Evolutionary conservation across 92 coral and sea anemone species (phyloP).

Genomic region (Paragorgia papillata): DNA sequence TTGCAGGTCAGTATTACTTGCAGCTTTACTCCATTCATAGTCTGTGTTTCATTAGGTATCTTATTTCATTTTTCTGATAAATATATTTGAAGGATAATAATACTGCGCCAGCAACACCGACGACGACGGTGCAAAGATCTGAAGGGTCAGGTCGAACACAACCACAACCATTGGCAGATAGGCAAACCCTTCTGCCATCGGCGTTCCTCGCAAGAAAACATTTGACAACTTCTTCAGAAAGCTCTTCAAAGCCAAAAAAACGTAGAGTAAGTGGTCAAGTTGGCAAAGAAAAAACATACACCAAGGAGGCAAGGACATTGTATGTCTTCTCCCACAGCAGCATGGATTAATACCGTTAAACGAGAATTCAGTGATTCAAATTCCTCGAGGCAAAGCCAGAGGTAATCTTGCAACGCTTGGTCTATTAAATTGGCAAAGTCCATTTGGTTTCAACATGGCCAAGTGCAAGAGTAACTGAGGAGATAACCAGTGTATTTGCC

Average conservation of each 20-base stretch:
- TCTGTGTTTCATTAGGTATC: too few species aligned
- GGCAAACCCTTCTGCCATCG: slow-evolving; percentile 22
- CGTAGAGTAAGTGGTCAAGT: slow-evolving; percentile 28
- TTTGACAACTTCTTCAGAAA: neutral
- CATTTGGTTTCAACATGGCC: too few species aligned
- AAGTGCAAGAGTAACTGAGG: too few species aligned
- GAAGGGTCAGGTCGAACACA: neutral
- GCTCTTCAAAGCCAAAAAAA: neutral
- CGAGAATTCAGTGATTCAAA: neutral
- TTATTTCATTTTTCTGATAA: too few species aligned
- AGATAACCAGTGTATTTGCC: too few species aligned
- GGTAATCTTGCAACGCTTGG: slow-evolving; percentile 27
- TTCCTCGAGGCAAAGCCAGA: slow-evolving; percentile 37
- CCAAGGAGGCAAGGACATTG: slow-evolving; percentile 36
- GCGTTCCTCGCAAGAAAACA: slow-evolving; percentile 24
- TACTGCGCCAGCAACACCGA: neutral
- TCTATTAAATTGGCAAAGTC: too few species aligned
- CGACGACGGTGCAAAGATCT: slow-evolving; percentile 15
- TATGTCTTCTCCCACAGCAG: slow-evolving; percentile 4
- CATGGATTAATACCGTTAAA: too few species aligned
- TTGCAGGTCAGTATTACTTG: too few species aligned
- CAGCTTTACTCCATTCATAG: too few species aligned
- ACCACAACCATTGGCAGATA: neutral
- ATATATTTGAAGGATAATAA: too few species aligned
- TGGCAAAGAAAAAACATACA: slow-evolving; percentile 18